These are phyloP conservation scores for Cardiocondyla obscurior DNA, from an alignment of 1,140 invertebrate genomes.

Conservation along the genomic window DNA sequence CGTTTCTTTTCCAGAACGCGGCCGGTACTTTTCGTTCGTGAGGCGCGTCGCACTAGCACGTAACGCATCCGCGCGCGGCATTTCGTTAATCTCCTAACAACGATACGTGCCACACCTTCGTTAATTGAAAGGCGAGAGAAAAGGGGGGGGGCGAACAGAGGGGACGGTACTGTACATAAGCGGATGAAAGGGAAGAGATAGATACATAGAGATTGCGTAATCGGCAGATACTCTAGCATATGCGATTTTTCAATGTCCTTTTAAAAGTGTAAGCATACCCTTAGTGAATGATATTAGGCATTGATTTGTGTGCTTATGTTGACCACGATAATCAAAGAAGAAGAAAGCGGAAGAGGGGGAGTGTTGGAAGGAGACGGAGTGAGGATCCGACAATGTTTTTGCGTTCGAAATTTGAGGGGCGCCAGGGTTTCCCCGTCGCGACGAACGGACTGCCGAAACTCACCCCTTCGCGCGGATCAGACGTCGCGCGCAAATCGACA, in stretches of 20 bases:
- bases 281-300: slow-evolving; percentile 81
- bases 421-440: slow-evolving; percentile 66
- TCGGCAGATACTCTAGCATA: slow-evolving; percentile 80
- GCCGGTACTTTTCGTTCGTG: background rate
- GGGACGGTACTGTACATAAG: slow-evolving; percentile 75
- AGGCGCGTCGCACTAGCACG: background rate
- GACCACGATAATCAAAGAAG: slow-evolving; percentile 56
- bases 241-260: slow-evolving; percentile 84
- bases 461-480: background rate
- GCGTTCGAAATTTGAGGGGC: slow-evolving; percentile 77
- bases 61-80: background rate
- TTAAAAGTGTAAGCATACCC: slow-evolving; percentile 81
- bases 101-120: slow-evolving; percentile 73
- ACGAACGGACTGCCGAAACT: background rate
- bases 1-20: slow-evolving; percentile 3
- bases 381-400: slow-evolving; percentile 68
- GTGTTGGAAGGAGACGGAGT: slow-evolving; percentile 13
- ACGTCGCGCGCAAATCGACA: slow-evolving; percentile 10
- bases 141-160: background rate
- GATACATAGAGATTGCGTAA: slow-evolving; percentile 77
- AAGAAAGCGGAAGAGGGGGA: background rate
- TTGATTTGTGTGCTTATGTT: slow-evolving; percentile 81
- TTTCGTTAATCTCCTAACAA: slow-evolving; percentile 78
- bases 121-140: slow-evolving; percentile 63
- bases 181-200: slow-evolving; percentile 24